Conservation (phyloP, 2,113 vertebrate species). For the Donacobius atricapilla region DNA sequence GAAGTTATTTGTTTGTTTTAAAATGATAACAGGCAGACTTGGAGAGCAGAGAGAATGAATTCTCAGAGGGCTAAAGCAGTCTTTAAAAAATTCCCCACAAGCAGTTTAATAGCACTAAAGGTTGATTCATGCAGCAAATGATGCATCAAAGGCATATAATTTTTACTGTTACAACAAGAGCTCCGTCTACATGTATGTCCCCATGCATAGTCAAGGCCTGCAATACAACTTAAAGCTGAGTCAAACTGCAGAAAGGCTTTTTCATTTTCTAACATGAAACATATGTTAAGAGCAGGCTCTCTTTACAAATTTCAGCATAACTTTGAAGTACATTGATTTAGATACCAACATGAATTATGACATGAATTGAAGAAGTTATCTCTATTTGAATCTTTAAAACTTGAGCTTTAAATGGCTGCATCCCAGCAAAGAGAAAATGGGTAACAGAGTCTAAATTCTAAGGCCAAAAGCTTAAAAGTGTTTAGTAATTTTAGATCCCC, state of each 20-base stretch:
- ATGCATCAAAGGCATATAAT: not conserved
- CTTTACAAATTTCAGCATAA: not conserved
- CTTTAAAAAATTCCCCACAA: not conserved
- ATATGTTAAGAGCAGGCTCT: not conserved
- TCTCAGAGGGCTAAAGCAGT: not conserved
- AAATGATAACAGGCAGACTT: not conserved
- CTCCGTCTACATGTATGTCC: not conserved
- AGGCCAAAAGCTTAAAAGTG: not conserved
- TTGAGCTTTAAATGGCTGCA: not conserved
- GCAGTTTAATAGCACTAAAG: not conserved
- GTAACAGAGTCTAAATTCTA: not conserved
- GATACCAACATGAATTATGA: not conserved
- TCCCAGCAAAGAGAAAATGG: not conserved
- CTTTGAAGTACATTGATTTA: not conserved
- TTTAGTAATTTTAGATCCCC: not conserved
- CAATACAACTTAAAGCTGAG: not conserved
- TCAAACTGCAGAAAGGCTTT: not conserved
- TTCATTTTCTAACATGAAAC: not conserved
- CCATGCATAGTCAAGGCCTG: not conserved
- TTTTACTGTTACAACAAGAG: not conserved
- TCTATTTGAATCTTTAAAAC: not conserved
- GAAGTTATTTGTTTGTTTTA: not conserved
- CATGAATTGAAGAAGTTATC: not conserved
- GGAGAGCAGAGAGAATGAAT: not conserved
- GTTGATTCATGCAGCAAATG: not conserved